Percentiles rank a stretch among this genome's conserved stretches.
phyloP scores from a whole-genome alignment of 2,888 invertebrate species.

The Odontomyia ornata region DNA sequence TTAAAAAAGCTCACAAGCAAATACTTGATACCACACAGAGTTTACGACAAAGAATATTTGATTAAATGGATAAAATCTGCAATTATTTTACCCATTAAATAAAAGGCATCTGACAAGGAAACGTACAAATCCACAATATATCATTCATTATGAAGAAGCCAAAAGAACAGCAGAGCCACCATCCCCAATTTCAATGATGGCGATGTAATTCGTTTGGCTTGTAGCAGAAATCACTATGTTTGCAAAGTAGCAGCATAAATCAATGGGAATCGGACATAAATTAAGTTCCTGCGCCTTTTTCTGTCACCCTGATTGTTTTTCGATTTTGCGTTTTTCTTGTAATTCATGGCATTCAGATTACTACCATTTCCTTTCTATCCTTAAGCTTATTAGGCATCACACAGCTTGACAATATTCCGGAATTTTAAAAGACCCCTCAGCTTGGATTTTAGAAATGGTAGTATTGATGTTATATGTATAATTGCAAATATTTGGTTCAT shows the following conservation, averaged over 20 bases:
- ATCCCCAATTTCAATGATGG: background rate
- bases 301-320: constrained; percentile 34
- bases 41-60: no score
- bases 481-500: no score
- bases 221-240: constrained; percentile 9
- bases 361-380: background rate
- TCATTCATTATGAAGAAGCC: background rate
- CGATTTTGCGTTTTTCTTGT: constrained; percentile 43
- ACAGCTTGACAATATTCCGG: constrained; percentile 15
- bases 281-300: constrained; percentile 47
- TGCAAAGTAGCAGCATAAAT: constrained; percentile 48
- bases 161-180: background rate
- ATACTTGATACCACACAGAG: background rate
- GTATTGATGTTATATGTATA: no score
- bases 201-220: background rate
- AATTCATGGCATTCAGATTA: constrained; percentile 11
- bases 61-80: background rate
- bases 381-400: constrained; percentile 31
- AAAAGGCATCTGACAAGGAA: background rate
- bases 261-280: constrained; percentile 51
- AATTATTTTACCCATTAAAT: background rate
- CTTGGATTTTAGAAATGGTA: background rate
- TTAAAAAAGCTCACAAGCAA: no score
- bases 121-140: background rate
- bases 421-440: constrained; percentile 16